phyloP scores from a whole-genome alignment of 2,113 vertebrate species.

The Tragelaphus strepsiceros region DNA sequence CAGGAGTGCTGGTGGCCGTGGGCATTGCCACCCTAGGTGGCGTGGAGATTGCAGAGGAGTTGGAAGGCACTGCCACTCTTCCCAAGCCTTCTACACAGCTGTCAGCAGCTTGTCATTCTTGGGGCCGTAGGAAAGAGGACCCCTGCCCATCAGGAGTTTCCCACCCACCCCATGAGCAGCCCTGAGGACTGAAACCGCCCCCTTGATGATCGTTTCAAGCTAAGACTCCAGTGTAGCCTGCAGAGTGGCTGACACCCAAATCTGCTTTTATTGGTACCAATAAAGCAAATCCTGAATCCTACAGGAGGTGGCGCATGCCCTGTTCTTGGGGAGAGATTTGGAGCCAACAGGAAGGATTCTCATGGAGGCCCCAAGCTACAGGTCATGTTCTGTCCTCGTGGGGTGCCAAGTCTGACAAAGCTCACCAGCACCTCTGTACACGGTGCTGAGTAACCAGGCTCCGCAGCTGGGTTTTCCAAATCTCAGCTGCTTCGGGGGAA shows the following conservation, averaged over 20 bases:
- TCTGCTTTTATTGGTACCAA: background rate
- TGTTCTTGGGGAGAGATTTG: background rate
- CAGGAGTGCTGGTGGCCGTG: no score
- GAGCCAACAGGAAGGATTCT: background rate
- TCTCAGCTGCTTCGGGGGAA: background rate
- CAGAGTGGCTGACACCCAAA: accelerated
- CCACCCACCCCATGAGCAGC: background rate
- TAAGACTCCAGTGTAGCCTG: background rate
- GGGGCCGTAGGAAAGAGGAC: accelerated
- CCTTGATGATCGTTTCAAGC: background rate
- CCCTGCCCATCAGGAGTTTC: background rate
- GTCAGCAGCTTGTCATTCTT: background rate
- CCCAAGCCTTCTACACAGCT: background rate
- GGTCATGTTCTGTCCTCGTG: background rate
- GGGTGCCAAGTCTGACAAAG: background rate
- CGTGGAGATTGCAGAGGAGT: background rate
- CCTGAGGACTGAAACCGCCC: background rate
- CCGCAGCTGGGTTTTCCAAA: background rate
- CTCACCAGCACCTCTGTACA: accelerated
- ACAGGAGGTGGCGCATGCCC: no score
- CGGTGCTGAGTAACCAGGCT: background rate
- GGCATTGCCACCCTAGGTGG: accelerated
- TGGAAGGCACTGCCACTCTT: background rate
- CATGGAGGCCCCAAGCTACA: accelerated
- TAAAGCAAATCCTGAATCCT: background rate